Evolutionary conservation across 2,888 invertebrate species (phyloP), one percentile per base, ranked within the genome.

Genomic region (Trissonchulus sp.): DNA sequence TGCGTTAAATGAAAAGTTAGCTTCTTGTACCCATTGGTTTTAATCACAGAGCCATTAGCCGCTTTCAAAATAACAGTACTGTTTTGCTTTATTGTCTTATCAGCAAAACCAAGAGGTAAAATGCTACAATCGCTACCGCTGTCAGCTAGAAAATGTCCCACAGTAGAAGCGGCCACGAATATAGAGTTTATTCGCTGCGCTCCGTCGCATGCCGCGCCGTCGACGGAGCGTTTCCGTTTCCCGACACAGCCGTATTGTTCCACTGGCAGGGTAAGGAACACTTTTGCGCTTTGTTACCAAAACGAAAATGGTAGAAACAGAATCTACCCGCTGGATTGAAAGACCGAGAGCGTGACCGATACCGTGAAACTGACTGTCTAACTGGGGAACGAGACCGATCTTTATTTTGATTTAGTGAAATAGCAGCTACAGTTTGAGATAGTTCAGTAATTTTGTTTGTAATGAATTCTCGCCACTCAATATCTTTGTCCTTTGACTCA

Each of bases 81-180:
- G n/a, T n/a, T n/a, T n/a, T n/a, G n/a, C n/a, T n/a, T n/a, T n/a
- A n/a, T n/a, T n/a, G n/a, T n/a, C n/a, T n/a, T n/a, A n/a, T n/a
- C n/a, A n/a, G 65, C 65, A 65, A 65, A 65, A 8, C 34, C 31
- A 23, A 33, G 23, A 36, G 71, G 71, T 69, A 69, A n/a, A 8
- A 69, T 33, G 36, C 71, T 69, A 35, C 71, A 69, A n/a, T 69
- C 36, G 34, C 71, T 69, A 3, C 71, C 71, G n/a, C 33, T 69
- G 37, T 69, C 71, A 36, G 36, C 36, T 36, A 69, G 15, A 69
- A 69, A 69, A 28, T 36, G 8, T 34, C 36, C 71, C 2, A 69
- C 36, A n/a, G 71, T 8, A 8, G n/a, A 33, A n/a, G 71, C 71
- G 36, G 71, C 35, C 2, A 69, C 34, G 34, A n/a, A 37, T n/a